Evolutionary conservation across 2,888 invertebrate genomes (phyloP), one percentile per base, ranked within the genome.

Genomic region (Gymnosoma rotundatum): DNA sequence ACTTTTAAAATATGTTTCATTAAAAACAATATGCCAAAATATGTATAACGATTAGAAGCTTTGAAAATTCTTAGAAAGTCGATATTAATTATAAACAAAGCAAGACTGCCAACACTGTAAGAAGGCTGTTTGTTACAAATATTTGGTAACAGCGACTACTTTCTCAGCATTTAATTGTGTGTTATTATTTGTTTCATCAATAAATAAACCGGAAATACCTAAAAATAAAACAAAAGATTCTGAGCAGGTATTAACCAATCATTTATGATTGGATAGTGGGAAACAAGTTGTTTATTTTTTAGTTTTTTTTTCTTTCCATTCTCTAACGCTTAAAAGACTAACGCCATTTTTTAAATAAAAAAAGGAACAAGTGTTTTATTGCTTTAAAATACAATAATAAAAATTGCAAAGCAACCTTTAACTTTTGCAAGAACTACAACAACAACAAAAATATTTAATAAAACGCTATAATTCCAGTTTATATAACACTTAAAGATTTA

Each of bases 121-220:
- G 3, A 10, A n/a, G 50, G 58, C 38, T 60, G 60, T 18, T 38
- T 60, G 60, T 18, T 38, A 25, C 10, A 42, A 32, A 50, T 21
- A 38, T 64, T 78, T 70, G 21, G 14, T 56, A 48, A 63, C 8
- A 58, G 45, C n/a, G 0, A 20, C 0, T 14, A 69, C 50, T 63
- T 81, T 75, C 80, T 63, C 56, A 81, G 36, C 63, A 48, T 54
- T 61, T 48, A 56, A 21, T 73, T 60, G 36, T 61, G 1, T 66
- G 25, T 5, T n/a, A 20, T 45, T 58, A 2, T 66, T 73, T 66
- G 45, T 10, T 56, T 61, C 8, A 20, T 74, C 56, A 7, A 54
- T 48, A 48, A 66, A 61, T 5, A 32, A 75, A 75, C 80, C 80
- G 80, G 80, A 81, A 81, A 81, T 81, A 74, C 69, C 67, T 67